A percentile compares a stretch with the other conserved stretches of the same genome.
phyloP scores from a whole-genome alignment of 37 sponge, comb jelly and placozoan genomes.

The Cliona cf. orientalis region DNA sequence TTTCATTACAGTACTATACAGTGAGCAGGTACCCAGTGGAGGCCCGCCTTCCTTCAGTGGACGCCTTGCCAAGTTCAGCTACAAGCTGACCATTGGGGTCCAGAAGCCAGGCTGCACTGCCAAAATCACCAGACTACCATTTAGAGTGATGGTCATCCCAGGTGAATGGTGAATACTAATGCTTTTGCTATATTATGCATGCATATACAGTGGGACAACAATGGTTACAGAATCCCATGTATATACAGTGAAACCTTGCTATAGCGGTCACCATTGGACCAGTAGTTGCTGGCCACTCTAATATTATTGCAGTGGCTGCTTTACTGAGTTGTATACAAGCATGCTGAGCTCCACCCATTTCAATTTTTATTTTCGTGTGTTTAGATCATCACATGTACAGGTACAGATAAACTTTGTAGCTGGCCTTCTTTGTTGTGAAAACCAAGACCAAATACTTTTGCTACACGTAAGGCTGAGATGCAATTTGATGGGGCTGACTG shows the following conservation, averaged over 20 bases:
- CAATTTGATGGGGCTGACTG: no score
- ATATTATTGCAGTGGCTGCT: background rate
- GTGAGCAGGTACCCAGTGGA: slow-evolving; percentile 71
- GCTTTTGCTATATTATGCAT: background rate
- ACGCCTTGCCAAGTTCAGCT: slow-evolving; percentile 78
- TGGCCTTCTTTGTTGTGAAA: no score
- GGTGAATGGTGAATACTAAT: slow-evolving; percentile 22
- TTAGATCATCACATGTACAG: no score
- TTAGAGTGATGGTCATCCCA: slow-evolving; percentile 80
- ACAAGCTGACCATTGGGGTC: slow-evolving; percentile 90
- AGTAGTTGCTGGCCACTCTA: background rate
- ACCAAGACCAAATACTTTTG: no score
- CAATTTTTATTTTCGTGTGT: no score
- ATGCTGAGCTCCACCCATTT: no score
- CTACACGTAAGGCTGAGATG: no score
- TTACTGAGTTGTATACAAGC: no score
- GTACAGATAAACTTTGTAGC: no score
- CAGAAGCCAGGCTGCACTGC: slow-evolving; percentile 68
- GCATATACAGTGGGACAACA: background rate
- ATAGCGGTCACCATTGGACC: no score
- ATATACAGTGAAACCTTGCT: no score
- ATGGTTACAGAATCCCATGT: no score
- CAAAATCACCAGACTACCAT: slow-evolving; percentile 70
- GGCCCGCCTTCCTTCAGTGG: slow-evolving; percentile 91
- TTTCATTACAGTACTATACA: slow-evolving; percentile 62